Evolutionary conservation across 2,888 invertebrate genomes (phyloP), one percentile per base, ranked within the genome.

Genomic region (Drosophila austrosaltans): DNA sequence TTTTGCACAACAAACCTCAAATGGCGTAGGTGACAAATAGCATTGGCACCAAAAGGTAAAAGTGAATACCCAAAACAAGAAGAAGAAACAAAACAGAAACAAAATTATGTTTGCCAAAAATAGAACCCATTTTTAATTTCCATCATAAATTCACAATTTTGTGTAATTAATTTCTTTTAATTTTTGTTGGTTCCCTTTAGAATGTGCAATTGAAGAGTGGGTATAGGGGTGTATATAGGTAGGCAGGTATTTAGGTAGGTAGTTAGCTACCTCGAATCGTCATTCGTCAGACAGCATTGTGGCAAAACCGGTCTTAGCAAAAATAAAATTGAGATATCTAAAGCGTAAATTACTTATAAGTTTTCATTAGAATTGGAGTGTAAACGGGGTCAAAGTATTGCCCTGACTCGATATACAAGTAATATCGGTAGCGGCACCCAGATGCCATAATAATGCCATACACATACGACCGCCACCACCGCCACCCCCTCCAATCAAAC

Each of bases 311-410:
- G 89, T 86, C 76, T 72, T 64, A 70, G 16, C 16, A 16, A 75
- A 82, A 82, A 82, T 68, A 75, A 80, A 82, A 84, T 84, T 87
- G 72, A 87, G 76, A 77, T 80, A 84, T 87, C 80, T 80, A 75
- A 74, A 70, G 76, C 74, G 89, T 77, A 87, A 89, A 48, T 48
- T 48, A 48, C 48, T 89, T 87, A 87, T 80, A 72, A 74, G 78
- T 67, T 80, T 77, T 77, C 77, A 72, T 69, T 75, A 64, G 44
- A 39, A 66, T 32, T 40, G n/a, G 48, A 48, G 48, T 48, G 48
- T 48, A 63, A 88, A 79, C 71, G 84, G 78, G 89, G 89, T 85
- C 87, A 83, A 83, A 84, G 79, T 85, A 81, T 82, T 79, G 73
- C 48, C 48, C 48, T 48, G 48, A 48, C 48, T 48, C 25, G 48